Evolutionary conservation across 2,888 invertebrate genomes (phyloP), one percentile per base, ranked within the genome.

Genomic region (Dichetophora obliterata): DNA sequence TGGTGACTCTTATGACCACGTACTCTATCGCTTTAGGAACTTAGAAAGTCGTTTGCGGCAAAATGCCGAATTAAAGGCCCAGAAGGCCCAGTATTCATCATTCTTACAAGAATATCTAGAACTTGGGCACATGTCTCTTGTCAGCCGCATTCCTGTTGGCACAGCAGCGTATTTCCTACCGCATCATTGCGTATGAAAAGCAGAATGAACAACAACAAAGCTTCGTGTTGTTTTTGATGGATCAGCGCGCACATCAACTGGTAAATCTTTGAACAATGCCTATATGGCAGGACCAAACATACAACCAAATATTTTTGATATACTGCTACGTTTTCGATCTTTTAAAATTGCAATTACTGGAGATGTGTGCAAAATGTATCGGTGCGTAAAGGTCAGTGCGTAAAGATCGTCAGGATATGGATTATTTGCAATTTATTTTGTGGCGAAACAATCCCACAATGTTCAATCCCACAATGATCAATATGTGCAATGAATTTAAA

Each of bases 181-280:
- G 1, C 80, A 80, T 54, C 80, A 80, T 52, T 78, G 80, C 50
- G 80, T 80, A 3, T 52, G 72, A 24, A 68, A 75, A n/a, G 54
- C 75, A 11, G 66, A 70, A 22, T 79, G 79, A 61, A 50, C 59
- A 57, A 74, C 78, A 31, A 79, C 31, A 34, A 34, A 34, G 31
- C 31, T 34, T 34, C 31, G n/a, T n/a, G n/a, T n/a, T n/a, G n/a
- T n/a, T n/a, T n/a, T n/a, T n/a, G n/a, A n/a, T n/a, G n/a, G n/a
- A 19, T 79, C 78, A 9, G 66, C 75, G 31, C 31, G 31, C 31
- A 34, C 77, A 19, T 69, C 78, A 8, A 65, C 76, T 14, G 65
- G 77, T 19, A 5, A 48, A 11, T 77, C 78, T 11, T 61, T 77
- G 5, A 80, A 75, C 43, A 75, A 77, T 5, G 57, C 70, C n/a